Conservation (phyloP, 2,888 invertebrate species). For the Exocentrus adspersus region DNA sequence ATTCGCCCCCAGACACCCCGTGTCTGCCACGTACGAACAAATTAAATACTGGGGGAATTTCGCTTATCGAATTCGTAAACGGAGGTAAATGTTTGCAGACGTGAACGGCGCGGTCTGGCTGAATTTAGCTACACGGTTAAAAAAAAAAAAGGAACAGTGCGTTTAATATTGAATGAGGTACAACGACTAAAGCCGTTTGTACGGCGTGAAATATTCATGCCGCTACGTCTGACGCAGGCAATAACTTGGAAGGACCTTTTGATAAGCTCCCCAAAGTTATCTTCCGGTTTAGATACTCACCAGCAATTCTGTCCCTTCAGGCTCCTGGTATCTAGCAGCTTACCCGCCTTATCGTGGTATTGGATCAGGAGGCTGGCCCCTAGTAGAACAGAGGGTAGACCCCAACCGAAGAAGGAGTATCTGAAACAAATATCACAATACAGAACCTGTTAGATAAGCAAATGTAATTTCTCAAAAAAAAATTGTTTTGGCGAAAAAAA, state of each 20-base stretch:
- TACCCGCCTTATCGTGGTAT: slow-evolving; percentile 64
- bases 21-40: not conserved
- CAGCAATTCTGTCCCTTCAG: slow-evolving; percentile 68
- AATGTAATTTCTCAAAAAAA: too few relatives aligned
- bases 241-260: not conserved
- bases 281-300: slow-evolving; percentile 56
- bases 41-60: not conserved
- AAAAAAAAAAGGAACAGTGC: too few relatives aligned
- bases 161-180: too few relatives aligned
- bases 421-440: slow-evolving; percentile 59
- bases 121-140: too few relatives aligned
- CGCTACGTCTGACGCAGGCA: not conserved
- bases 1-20: not conserved
- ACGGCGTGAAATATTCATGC: not conserved
- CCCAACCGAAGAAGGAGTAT: slow-evolving; percentile 74
- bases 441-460: too few relatives aligned
- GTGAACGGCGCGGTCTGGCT: too few relatives aligned
- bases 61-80: too few relatives aligned
- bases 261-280: not conserved
- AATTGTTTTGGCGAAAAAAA: too few relatives aligned
- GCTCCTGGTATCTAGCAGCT: slow-evolving; percentile 64
- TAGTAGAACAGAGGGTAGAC: slow-evolving; percentile 69
- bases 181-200: too few relatives aligned
- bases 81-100: too few relatives aligned
- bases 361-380: slow-evolving; percentile 67